Evolutionary conservation across 2,888 invertebrate species (phyloP).

Genomic region (Lycaena phlaeas): DNA sequence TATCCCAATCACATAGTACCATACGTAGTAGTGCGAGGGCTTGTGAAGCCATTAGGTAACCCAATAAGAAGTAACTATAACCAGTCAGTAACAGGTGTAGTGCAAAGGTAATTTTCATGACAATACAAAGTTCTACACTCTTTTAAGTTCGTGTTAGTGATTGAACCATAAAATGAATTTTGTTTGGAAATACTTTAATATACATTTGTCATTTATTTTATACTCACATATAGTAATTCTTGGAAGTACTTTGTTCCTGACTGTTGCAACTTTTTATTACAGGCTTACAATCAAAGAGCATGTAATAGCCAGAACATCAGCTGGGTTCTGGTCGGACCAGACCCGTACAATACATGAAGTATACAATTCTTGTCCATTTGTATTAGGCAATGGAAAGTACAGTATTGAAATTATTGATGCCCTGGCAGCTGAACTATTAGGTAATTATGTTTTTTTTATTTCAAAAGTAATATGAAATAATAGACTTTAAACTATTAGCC

Average conservation of each 20-base stretch:
- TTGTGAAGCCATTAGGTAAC: constrained; percentile 82
- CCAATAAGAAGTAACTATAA: constrained; percentile 83
- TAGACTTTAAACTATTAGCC: no score
- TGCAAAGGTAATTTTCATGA: constrained; percentile 75
- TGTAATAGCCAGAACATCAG: constrained; percentile 84
- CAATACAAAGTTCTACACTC: no score
- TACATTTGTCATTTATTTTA: background rate
- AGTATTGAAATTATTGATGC: constrained; percentile 84
- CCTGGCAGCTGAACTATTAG: constrained; percentile 79
- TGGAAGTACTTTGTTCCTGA: background rate
- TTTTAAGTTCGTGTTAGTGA: no score
- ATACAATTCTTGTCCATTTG: constrained; percentile 86
- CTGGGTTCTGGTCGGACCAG: constrained; percentile 91
- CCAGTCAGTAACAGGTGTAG: constrained; percentile 81
- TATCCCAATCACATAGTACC: constrained; percentile 77
- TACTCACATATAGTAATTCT: no score
- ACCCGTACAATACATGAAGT: constrained; percentile 84
- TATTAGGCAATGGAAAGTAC: constrained; percentile 73
- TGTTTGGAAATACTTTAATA: background rate
- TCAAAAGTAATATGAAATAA: no score
- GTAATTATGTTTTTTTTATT: constrained; percentile 36
- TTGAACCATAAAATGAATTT: background rate
- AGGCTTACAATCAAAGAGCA: constrained; percentile 85
- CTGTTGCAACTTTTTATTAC: constrained; percentile 12
- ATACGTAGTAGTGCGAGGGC: constrained; percentile 83